Base-by-base conservation (phyloP, 2,888 invertebrate genomes). In the Lucinisca nassula region DNA sequence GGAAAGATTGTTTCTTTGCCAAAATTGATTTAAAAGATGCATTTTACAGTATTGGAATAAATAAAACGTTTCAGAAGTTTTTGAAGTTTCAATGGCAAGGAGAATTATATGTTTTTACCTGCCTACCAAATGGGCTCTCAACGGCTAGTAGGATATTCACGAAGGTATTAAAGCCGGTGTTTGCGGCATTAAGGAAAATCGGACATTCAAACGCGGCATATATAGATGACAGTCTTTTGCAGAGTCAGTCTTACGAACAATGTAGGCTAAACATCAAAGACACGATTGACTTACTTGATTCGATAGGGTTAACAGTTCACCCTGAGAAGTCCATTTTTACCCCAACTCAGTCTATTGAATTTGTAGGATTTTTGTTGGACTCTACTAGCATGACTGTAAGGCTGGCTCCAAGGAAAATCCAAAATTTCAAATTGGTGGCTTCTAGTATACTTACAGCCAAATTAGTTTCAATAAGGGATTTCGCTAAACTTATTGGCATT, bases 221-320 rank as follows among this genome's bases (percentile, higher is more conserved):
- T 61, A 84, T 89, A 35, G 87, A 89, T 82, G 82, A 10, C 72
- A 79, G 6, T 77, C 61, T 45, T 30, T 89, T 6, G 83, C 88
- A 32, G 84, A 87, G 51, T 83, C 89, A 30, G 10, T 55, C 80
- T 12, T 79, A 75, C 40, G 58, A 74, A 27, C 37, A 80, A 17
- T 87, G 86, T 79, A 12, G 30, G 24, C 32, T 27, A 38, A 86
- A 87, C n/a, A 73, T 89, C 14, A 10, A 24, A 14, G 79, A 73
- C 10, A 85, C 87, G 1, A 30, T 78, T n/a, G 12, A 30, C 35
- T 21, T 82, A 35, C 51, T 90, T 32, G 88, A 86, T 21, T 32
- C 61, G 17, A 40, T 90, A 70, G 92, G 92, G 6, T 85, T 91
- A 24, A 82, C 79, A n/a, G 73, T 91, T 21, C 76, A 92, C 72